Evolutionary conservation across 2,113 vertebrate species (phyloP).

Genomic region (Cyprinodon brontotheroides): DNA sequence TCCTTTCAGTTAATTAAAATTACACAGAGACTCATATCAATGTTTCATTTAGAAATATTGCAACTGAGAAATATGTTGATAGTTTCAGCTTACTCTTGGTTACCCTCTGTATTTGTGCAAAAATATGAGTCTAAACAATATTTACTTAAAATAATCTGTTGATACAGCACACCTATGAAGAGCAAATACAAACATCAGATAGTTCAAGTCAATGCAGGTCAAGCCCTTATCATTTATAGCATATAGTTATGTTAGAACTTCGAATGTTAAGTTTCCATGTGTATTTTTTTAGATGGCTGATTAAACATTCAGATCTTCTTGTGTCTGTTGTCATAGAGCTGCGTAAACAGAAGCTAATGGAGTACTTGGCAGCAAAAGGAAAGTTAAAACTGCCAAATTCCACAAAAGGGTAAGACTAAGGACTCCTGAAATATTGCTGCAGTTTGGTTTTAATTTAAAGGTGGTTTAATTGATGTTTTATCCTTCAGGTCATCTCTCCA

Average conservation of each 20-base stretch:
- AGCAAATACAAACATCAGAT: neutral
- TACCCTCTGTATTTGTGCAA: neutral
- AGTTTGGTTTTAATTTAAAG: accelerated
- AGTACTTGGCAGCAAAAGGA: constrained; percentile 74
- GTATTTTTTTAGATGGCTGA: neutral
- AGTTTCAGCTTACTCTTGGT: neutral
- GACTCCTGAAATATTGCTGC: neutral
- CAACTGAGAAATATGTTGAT: neutral
- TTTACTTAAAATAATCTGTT: too few relatives aligned
- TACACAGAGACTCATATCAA: neutral
- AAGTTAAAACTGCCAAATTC: constrained; percentile 57
- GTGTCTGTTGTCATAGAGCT: constrained; percentile 54
- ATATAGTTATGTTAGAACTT: neutral
- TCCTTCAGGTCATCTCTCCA: constrained; percentile 45
- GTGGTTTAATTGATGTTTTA: neutral
- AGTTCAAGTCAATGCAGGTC: neutral
- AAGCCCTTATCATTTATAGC: neutral
- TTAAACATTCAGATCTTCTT: neutral
- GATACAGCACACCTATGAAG: neutral
- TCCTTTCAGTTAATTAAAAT: too few relatives aligned
- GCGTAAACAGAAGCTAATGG: constrained; percentile 77
- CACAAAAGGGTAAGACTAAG: constrained; percentile 50
- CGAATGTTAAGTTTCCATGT: neutral
- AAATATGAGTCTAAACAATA: too few relatives aligned
- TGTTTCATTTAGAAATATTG: neutral